Conservation (phyloP, 2,113 vertebrate genomes). For the Picathartes gymnocephalus region DNA sequence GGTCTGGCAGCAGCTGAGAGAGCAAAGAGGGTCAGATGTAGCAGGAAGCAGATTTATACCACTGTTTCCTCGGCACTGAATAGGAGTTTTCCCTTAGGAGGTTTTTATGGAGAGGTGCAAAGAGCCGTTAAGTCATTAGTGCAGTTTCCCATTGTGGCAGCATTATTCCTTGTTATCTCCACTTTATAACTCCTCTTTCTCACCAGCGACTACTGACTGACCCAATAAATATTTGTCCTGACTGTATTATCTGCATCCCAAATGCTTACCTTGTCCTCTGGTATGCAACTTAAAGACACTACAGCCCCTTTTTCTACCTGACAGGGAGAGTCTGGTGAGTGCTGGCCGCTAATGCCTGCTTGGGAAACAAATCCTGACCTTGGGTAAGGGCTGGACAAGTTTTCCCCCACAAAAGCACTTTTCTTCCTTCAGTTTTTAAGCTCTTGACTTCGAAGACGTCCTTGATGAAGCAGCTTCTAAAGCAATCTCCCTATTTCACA, state of each 20-base stretch:
- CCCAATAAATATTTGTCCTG: constrained; percentile 42
- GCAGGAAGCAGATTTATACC: not conserved
- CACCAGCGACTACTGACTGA: constrained; percentile 8
- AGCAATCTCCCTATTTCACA: not conserved
- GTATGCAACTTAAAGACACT: not conserved
- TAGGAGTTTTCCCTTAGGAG: constrained; percentile 39
- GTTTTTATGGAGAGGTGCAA: constrained; percentile 52
- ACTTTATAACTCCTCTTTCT: constrained; percentile 44
- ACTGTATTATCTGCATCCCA: not conserved
- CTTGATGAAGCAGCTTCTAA: not conserved
- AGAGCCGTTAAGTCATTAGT: constrained; percentile 57
- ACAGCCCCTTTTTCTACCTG: not conserved
- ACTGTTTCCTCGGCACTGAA: not conserved
- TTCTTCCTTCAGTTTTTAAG: not conserved
- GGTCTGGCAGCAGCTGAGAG: not conserved
- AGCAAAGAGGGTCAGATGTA: not conserved
- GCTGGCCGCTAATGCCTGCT: not conserved
- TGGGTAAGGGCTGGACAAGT: not conserved
- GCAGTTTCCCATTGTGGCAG: constrained; percentile 18
- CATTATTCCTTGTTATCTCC: constrained; percentile 51
- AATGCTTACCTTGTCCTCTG: not conserved
- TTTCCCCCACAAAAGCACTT: not conserved
- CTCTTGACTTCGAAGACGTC: not conserved
- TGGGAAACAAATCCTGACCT: not conserved
- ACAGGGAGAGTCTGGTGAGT: not conserved